Evolutionary conservation across 2,888 invertebrate species (phyloP).

Genomic region (Alsophila aescularia): DNA sequence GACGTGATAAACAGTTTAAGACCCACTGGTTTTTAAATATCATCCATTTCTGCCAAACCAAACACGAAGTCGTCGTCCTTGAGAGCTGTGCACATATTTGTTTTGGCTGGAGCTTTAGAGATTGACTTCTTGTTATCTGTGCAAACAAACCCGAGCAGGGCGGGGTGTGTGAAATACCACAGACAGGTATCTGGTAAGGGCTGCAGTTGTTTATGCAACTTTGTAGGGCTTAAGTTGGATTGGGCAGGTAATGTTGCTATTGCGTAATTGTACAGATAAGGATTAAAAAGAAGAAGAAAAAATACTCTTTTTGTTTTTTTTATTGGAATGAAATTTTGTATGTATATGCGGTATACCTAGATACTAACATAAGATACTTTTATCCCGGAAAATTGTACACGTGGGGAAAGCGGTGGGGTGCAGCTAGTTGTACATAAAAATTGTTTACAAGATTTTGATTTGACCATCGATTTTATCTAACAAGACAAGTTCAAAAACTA

Average conservation of each 20-base stretch:
- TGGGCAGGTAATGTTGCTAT: slow-evolving; percentile 1
- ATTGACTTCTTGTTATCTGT: slow-evolving; percentile 74
- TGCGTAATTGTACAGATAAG: background rate
- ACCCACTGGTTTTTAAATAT: slow-evolving; percentile 3
- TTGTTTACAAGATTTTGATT: too few species aligned
- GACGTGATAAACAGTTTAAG: background rate
- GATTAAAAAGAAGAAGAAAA: too few species aligned
- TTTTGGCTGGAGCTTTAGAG: slow-evolving; percentile 66
- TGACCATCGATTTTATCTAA: too few species aligned
- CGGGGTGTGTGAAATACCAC: slow-evolving; percentile 29
- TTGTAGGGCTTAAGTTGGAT: slow-evolving; percentile 7
- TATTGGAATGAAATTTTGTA: too few species aligned
- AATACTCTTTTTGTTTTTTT: too few species aligned
- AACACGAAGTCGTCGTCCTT: slow-evolving; percentile 53
- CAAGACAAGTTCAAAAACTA: too few species aligned
- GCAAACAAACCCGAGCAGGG: slow-evolving; percentile 64
- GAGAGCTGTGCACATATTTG: slow-evolving; percentile 76
- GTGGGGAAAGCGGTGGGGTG: too few species aligned
- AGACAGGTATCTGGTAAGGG: slow-evolving; percentile 20
- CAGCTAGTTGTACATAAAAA: too few species aligned
- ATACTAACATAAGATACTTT: too few species aligned
- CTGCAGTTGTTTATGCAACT: slow-evolving; percentile 25
- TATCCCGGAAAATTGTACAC: too few species aligned
- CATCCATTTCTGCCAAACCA: slow-evolving; percentile 39
- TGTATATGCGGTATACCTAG: too few species aligned